phyloP scores from a whole-genome alignment of 2,113 vertebrate genomes.

The Labrus mixtus region DNA sequence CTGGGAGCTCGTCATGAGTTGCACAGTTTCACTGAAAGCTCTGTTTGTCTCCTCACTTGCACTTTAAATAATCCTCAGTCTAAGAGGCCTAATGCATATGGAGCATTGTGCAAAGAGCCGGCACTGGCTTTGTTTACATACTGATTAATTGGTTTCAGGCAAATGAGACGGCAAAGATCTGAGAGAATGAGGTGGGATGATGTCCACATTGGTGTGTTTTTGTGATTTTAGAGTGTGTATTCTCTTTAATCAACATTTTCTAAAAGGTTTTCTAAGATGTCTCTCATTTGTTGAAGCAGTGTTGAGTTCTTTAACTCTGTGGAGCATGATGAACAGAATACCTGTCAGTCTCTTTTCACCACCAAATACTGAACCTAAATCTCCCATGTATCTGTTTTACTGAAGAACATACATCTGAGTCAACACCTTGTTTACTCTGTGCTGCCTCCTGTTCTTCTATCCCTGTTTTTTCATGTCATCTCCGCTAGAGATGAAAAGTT shows the following conservation, averaged over 20 bases:
- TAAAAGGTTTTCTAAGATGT: too few species aligned
- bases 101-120: background rate
- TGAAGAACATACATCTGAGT: background rate
- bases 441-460: conserved; percentile 6
- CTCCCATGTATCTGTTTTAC: background rate
- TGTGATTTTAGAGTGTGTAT: background rate
- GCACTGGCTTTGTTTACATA: background rate
- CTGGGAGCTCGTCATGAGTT: conserved; percentile 20
- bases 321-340: background rate
- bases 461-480: conserved; percentile 2
- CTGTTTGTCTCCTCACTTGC: background rate
- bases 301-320: background rate
- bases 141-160: background rate
- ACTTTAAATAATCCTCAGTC: too few species aligned
- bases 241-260: background rate
- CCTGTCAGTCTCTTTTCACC: background rate
- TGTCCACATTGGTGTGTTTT: background rate
- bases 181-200: background rate
- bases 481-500: conserved; percentile 7
- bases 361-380: background rate
- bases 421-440: background rate
- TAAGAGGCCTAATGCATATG: background rate
- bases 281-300: background rate
- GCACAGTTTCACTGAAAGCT: background rate
- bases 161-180: background rate